phyloP scores from a whole-genome alignment of 2,797 vertebrate genomes.

The Acanthornis magna region DNA sequence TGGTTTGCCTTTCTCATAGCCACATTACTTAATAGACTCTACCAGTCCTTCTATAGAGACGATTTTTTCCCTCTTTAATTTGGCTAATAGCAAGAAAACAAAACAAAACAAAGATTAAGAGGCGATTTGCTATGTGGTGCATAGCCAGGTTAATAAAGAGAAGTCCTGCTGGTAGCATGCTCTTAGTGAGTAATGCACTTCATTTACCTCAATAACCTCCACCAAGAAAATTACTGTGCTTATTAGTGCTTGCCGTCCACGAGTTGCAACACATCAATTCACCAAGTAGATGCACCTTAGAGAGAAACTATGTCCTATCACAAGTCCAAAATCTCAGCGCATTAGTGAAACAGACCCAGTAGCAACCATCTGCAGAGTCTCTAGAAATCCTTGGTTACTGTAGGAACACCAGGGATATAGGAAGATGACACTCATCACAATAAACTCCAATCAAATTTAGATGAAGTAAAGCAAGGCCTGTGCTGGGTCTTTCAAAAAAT shows the following conservation, averaged over 20 bases:
- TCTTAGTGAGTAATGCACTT: slow-evolving; percentile 50
- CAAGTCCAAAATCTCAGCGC: not conserved
- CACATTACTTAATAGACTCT: not conserved
- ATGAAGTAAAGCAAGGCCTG: not conserved
- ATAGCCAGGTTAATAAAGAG: slow-evolving; percentile 42
- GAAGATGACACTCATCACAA: not conserved
- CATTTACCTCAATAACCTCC: slow-evolving; percentile 39
- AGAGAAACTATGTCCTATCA: not conserved
- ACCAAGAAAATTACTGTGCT: slow-evolving; percentile 24
- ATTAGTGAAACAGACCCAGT: not conserved
- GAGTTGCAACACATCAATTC: slow-evolving; percentile 3
- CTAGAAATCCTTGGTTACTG: not conserved
- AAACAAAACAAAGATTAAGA: slow-evolving; percentile 44
- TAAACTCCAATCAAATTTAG: not conserved
- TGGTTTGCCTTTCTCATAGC: not conserved
- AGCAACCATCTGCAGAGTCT: not conserved
- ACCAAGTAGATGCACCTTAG: not conserved
- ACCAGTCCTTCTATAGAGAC: not conserved
- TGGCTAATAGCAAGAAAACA: slow-evolving; percentile 9
- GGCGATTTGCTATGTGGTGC: slow-evolving; percentile 32
- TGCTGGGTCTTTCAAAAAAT: not conserved
- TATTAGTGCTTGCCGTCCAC: slow-evolving; percentile 19
- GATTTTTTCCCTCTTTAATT: not conserved
- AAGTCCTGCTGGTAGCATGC: slow-evolving; percentile 40
- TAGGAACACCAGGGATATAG: not conserved